phyloP scores from a whole-genome alignment of 2,888 invertebrate species.

The Tinea trinotella region DNA sequence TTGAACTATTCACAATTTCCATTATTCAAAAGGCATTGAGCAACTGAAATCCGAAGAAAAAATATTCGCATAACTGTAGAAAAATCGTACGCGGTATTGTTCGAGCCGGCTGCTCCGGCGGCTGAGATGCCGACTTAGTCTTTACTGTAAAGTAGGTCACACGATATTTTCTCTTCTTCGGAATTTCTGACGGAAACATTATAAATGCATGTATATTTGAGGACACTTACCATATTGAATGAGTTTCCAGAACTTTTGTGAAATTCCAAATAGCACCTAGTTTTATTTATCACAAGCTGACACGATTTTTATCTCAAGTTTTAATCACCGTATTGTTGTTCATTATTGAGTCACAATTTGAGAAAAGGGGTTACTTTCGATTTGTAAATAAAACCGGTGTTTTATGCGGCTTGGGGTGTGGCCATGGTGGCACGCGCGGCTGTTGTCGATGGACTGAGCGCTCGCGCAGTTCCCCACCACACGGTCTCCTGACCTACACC shows the following conservation, averaged over 20 bases:
- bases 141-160: constrained; percentile 39
- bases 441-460: constrained; percentile 45
- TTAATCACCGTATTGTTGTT: constrained; percentile 39
- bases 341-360: constrained; percentile 51
- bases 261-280: constrained; percentile 50
- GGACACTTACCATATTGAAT: constrained; percentile 45
- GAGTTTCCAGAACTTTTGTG: constrained; percentile 29
- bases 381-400: constrained; percentile 31
- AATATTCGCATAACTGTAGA: constrained; percentile 18
- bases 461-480: constrained; percentile 41
- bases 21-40: constrained; percentile 11
- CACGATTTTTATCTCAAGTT: constrained; percentile 34
- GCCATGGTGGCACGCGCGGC: constrained; percentile 51
- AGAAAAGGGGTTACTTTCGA: constrained; percentile 49
- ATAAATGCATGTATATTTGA: neutral
- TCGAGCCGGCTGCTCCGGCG: constrained; percentile 36
- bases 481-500: constrained; percentile 60
- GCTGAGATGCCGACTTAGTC: constrained; percentile 27
- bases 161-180: constrained; percentile 36
- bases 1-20: neutral
- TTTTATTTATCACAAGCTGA: constrained; percentile 34
- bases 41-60: constrained; percentile 6
- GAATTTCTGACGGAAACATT: neutral
- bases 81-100: constrained; percentile 23
- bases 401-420: constrained; percentile 33